A percentile compares a stretch with the other conserved stretches of the same genome.
Evolutionary conservation across 1,140 invertebrate genomes (phyloP).

Genomic region (Papilio polytes): DNA sequence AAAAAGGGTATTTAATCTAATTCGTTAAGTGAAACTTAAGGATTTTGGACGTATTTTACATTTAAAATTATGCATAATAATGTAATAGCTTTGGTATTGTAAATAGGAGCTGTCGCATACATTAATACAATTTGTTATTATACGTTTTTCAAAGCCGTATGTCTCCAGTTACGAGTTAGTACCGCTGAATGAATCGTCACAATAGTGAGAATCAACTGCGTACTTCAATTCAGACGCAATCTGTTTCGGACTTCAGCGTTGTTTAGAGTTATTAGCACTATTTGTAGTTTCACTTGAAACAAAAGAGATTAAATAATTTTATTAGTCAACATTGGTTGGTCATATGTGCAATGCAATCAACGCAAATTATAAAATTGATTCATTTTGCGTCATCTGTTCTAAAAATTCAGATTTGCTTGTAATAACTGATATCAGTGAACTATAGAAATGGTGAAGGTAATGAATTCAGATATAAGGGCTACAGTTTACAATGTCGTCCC

Average conservation of each 20-base stretch:
- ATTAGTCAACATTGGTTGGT: not conserved
- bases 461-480: too few species aligned
- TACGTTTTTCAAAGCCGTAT: conserved; percentile 43
- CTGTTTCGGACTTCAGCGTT: conserved; percentile 56
- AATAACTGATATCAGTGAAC: too few species aligned
- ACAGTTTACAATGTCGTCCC: too few species aligned
- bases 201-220: conserved; percentile 66
- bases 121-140: not conserved
- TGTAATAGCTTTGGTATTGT: too few species aligned
- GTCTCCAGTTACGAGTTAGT: conserved; percentile 46
- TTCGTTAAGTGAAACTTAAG: too few species aligned
- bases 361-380: not conserved
- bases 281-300: conserved; percentile 63
- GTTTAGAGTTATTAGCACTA: conserved; percentile 63
- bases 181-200: conserved; percentile 58
- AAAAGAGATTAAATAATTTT: conserved; percentile 50
- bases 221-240: conserved; percentile 65
- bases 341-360: not conserved
- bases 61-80: too few species aligned
- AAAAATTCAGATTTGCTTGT: too few species aligned
- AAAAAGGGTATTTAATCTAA: too few species aligned
- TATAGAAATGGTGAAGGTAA: too few species aligned
- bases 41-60: too few species aligned
- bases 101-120: too few species aligned
- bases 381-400: too few species aligned